Evolutionary conservation across 2,888 invertebrate genomes (phyloP), one percentile per base, ranked within the genome.

Genomic region (Ormia ochracea): DNA sequence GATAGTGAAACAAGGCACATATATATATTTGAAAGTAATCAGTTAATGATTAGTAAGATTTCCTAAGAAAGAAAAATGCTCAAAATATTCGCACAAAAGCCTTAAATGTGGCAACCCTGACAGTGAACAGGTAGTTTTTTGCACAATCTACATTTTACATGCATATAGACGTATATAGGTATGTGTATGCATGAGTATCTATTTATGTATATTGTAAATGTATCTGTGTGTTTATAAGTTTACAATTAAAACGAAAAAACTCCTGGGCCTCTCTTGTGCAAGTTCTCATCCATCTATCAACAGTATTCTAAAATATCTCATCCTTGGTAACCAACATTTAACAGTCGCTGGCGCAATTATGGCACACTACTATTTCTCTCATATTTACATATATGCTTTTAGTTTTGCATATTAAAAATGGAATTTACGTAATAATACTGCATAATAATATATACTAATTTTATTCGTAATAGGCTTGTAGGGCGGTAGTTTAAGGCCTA

Each of bases 101-200:
- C 17, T 2, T 1, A 3, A 14, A 14, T 38, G n/a, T 56, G 21
- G n/a, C 21, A 56, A 23, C 23, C 9, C 36, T 33, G 50, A 43
- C 38, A 10, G 14, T 61, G 48, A 59, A 66, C 79, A 75, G 79
- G 75, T 75, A 75, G 79, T 76, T 69, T 69, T 74, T 3, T 28
- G 38, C 23, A 17, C 28, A 48, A 38, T 65, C 41, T 59, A 41
- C 70, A 52, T 17, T 41, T 17, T 52, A 48, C 48, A 23, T n/a
- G n/a, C 9, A 23, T n/a, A 23, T 23, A 23, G 23, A 48, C 6
- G 19, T 7, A 43, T n/a, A 48, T 1, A 48, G 3, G 12, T 6
- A 19, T 17, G 17, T 17, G 2, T 17, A 7, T 45, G 21, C 21
- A 45, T 12, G 28, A 28, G 6, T 28, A 6, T n/a, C n/a, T n/a